phyloP scores from a whole-genome alignment of 2,888 invertebrate species.

The Athrips mouffetella region DNA sequence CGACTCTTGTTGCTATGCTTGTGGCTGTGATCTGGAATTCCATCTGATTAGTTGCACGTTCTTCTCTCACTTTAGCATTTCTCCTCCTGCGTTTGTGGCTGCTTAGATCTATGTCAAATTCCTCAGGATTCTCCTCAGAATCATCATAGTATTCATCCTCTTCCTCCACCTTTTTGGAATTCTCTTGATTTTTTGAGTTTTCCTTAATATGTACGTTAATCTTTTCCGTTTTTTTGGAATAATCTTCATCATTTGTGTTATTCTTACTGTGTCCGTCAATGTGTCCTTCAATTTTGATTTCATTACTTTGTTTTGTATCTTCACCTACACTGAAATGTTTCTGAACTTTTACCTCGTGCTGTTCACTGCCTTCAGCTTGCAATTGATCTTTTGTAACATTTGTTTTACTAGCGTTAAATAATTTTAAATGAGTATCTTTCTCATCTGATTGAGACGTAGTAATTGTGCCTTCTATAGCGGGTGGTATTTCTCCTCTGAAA shows the following conservation, averaged over 20 bases:
- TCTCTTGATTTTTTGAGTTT: neutral
- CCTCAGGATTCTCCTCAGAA: neutral
- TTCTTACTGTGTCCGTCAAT: neutral
- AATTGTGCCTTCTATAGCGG: conserved; percentile 35
- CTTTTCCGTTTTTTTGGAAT: neutral
- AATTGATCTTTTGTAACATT: conserved; percentile 40
- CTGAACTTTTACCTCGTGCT: conserved; percentile 30
- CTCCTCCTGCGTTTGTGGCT: neutral
- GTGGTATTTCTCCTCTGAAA: conserved; percentile 85
- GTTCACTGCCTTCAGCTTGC: conserved; percentile 47
- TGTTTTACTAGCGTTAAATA: conserved; percentile 48
- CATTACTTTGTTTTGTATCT: conserved; percentile 49
- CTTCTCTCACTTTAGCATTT: neutral
- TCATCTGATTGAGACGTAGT: neutral
- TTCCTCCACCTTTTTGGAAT: neutral
- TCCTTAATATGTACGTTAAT: neutral
- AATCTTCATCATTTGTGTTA: neutral
- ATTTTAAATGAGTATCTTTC: conserved; percentile 55
- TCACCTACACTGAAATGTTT: conserved; percentile 11
- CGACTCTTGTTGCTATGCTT: conserved; percentile 27
- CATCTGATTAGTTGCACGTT: conserved; percentile 35
- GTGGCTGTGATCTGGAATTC: conserved; percentile 41
- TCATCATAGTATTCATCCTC: conserved; percentile 1
- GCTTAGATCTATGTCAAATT: neutral
- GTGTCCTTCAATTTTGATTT: conserved; percentile 22